Conservation (phyloP, 2,113 vertebrate genomes). For the Sander vitreus region DNA sequence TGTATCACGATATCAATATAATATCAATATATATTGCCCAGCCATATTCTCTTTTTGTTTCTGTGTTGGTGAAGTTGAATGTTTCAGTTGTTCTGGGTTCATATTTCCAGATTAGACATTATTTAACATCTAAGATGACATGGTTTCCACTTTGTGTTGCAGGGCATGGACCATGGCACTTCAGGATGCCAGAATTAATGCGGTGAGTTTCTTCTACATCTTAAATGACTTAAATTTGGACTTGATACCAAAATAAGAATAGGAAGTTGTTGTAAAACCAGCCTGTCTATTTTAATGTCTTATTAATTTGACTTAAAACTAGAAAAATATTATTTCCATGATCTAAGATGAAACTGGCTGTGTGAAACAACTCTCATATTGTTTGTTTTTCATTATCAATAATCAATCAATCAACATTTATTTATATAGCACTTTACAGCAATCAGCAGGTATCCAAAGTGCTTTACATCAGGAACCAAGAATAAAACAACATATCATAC, state of each 20-base stretch:
- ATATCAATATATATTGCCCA: no score
- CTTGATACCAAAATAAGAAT: slow-evolving; percentile 5
- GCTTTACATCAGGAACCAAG: no score
- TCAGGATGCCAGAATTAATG: slow-evolving; percentile 83
- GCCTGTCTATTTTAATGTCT: not conserved
- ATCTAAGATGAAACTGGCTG: not conserved
- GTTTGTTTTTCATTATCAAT: no score
- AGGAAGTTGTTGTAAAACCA: not conserved
- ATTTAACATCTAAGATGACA: not conserved
- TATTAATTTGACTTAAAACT: not conserved
- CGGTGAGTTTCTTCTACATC: slow-evolving; percentile 68
- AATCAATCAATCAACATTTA: no score
- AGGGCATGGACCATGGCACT: slow-evolving; percentile 87
- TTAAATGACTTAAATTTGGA: not conserved
- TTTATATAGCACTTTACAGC: no score
- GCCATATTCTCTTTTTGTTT: not conserved
- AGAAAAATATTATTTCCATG: no score
- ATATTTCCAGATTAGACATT: not conserved
- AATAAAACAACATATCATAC: no score
- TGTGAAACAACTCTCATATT: not conserved
- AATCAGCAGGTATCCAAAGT: no score
- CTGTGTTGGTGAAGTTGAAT: not conserved
- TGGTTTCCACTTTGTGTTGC: slow-evolving; percentile 31
- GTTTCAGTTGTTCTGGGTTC: not conserved
- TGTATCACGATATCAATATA: no score